A percentile compares a stretch with the other conserved stretches of the same genome.
These are phyloP conservation scores for Anthopleura sola DNA, from an alignment of 64 coral and sea anemone genomes.

Conservation along the genomic window DNA sequence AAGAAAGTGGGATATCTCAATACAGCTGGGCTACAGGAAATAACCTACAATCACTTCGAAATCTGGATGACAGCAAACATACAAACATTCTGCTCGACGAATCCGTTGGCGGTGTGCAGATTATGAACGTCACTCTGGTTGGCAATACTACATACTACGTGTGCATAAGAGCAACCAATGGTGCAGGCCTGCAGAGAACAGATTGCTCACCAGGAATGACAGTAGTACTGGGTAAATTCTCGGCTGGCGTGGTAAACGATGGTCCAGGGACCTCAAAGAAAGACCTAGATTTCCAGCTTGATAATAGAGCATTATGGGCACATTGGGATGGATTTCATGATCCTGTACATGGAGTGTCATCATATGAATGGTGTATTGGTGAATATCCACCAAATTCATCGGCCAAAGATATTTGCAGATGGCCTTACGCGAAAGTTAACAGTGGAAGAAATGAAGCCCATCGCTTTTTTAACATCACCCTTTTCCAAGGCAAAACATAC, in stretches of 20 bases:
- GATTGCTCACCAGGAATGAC: slow-evolving; percentile 68
- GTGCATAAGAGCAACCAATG: slow-evolving; percentile 86
- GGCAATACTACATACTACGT: slow-evolving; percentile 87
- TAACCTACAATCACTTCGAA: slow-evolving; percentile 23
- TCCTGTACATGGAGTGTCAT: slow-evolving; percentile 67
- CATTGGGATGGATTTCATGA: slow-evolving; percentile 96
- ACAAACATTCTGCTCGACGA: slow-evolving; percentile 26
- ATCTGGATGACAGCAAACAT: slow-evolving; percentile 35
- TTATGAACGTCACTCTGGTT: slow-evolving; percentile 68
- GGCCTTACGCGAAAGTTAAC: slow-evolving; percentile 50
- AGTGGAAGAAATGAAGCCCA: slow-evolving; percentile 40
- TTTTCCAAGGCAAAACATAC: slow-evolving; percentile 68
- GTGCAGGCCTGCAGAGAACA: slow-evolving; percentile 77
- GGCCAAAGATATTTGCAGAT: slow-evolving; percentile 38
- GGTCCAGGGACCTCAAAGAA: slow-evolving; percentile 42
- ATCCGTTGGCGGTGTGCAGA: slow-evolving; percentile 68
- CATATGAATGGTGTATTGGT: slow-evolving; percentile 88
- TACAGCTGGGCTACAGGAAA: slow-evolving; percentile 80
- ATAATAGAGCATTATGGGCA: slow-evolving; percentile 84
- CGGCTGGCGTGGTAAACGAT: slow-evolving; percentile 76
- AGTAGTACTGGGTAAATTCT: slow-evolving; percentile 80
- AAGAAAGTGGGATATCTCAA: slow-evolving; percentile 64
- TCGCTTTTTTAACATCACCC: slow-evolving; percentile 76
- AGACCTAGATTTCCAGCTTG: slow-evolving; percentile 86
- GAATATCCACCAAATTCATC: slow-evolving; percentile 42